phyloP scores from a whole-genome alignment of 2,888 invertebrate species.

The Caradrina clavipalpis region DNA sequence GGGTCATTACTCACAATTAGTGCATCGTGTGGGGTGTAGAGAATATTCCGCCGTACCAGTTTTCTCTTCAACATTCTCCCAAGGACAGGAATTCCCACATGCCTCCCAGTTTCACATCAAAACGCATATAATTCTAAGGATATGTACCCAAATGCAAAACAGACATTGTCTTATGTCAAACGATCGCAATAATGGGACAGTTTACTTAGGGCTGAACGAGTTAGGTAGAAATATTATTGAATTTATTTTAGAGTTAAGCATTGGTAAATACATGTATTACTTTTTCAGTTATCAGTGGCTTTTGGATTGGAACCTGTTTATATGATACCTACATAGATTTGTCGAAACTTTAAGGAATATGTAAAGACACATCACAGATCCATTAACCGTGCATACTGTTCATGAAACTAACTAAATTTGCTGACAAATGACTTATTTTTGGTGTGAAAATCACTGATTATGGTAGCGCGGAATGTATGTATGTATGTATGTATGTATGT shows the following conservation, averaged over 20 bases:
- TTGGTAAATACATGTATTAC: neutral
- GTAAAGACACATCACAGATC: too few relatives aligned
- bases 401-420: too few relatives aligned
- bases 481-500: too few relatives aligned
- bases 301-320: neutral
- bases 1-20: conserved; percentile 12
- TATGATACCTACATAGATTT: too few relatives aligned
- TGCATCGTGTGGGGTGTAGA: neutral
- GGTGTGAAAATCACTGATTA: too few relatives aligned
- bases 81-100: conserved; percentile 38
- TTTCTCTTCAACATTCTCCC: conserved; percentile 4
- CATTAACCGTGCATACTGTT: too few relatives aligned
- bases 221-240: neutral
- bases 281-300: too few relatives aligned
- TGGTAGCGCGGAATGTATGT: too few relatives aligned
- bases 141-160: conserved; percentile 39
- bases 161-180: conserved; percentile 50
- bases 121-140: conserved; percentile 34
- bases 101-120: conserved; percentile 17
- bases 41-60: neutral
- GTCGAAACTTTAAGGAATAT: too few relatives aligned
- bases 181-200: conserved; percentile 36
- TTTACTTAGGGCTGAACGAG: conserved; percentile 30
- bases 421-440: too few relatives aligned
- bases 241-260: conserved; percentile 2